Evolutionary conservation across 2,113 vertebrate species (phyloP), one percentile per base, ranked within the genome.

Genomic region (Salvator merianae): DNA sequence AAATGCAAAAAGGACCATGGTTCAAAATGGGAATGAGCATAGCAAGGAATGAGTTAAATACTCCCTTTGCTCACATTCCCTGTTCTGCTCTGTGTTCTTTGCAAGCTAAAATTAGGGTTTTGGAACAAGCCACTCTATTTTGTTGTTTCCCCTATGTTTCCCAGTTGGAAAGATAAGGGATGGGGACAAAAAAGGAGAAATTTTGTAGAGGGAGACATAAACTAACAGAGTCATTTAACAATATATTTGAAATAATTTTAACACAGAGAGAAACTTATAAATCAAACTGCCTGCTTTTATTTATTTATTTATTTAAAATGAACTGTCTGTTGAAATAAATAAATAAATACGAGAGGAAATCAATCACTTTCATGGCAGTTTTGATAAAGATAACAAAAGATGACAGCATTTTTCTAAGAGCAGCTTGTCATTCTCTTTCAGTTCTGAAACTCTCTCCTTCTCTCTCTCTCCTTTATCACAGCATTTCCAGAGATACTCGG

Each of bases 401-500:
- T 14, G 47, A 36, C 75, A 24, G 28, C 84, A 86, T 30, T 0
- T 0, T 63, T 84, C 63, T 1, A 74, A 68, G 55, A 84, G 36
- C 36, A 63, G 34, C 30, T 47, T 79, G 68, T 50, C 24, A 59
- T 86, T 75, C 79, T 75, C 71, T 66, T 53, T 80, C 77, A 40
- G 22, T 12, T 26, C 28, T 80, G 40, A 79, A 76, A 43, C 40
- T 47, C 24, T 68, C 55, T 47, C 16, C 24, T 84, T 83, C 79
- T 71, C 76, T 68, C 9, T 30, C 85, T 83, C 81, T 71, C 73
- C 63, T 76, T 87, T 80, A 83, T 81, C 28, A 86, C 0, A 0
- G 18, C 12, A 74, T 84, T 93, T 90, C 71, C 38, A 87, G 59
- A 73, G 43, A 87, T 85, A 38, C 4, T 66, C 72, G 77, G 18